A percentile compares a stretch with the other conserved stretches of the same genome.
phyloP scores from a whole-genome alignment of 2,113 vertebrate genomes.

The Lepidothrix coronata region DNA sequence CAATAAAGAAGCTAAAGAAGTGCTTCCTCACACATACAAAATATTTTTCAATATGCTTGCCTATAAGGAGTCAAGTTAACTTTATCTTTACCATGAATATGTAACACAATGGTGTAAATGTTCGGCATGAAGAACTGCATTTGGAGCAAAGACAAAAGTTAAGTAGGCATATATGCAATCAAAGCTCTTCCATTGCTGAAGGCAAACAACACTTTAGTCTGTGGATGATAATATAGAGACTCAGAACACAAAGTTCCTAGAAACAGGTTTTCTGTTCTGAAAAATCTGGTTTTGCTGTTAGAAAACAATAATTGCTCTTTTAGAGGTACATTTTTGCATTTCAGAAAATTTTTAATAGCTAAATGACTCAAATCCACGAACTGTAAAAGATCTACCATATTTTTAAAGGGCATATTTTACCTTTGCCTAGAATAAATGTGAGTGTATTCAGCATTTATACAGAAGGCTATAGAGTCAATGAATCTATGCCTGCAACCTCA shows the following conservation, averaged over 20 bases:
- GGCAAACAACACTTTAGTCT: background rate
- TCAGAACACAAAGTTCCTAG: background rate
- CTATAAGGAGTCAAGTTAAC: background rate
- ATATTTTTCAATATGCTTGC: background rate
- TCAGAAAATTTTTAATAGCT: background rate
- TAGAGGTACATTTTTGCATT: background rate
- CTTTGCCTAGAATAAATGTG: background rate
- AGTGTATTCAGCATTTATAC: background rate
- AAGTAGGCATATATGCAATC: background rate
- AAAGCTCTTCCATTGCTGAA: background rate
- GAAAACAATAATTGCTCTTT: background rate
- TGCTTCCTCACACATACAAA: background rate
- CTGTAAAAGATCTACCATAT: background rate
- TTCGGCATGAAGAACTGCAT: background rate
- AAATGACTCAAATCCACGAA: background rate
- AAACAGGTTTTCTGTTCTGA: background rate
- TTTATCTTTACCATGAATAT: background rate
- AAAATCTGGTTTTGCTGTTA: background rate
- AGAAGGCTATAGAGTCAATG: background rate
- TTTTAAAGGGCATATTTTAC: background rate
- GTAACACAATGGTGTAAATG: background rate
- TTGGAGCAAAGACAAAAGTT: background rate
- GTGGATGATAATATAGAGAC: background rate
- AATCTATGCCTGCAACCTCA: background rate
- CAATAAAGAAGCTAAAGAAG: background rate